Percentiles rank a stretch among this genome's conserved stretches.
These are phyloP conservation scores for Ruditapes philippinarum DNA, from an alignment of 1,140 invertebrate species.

Conservation along the genomic window DNA sequence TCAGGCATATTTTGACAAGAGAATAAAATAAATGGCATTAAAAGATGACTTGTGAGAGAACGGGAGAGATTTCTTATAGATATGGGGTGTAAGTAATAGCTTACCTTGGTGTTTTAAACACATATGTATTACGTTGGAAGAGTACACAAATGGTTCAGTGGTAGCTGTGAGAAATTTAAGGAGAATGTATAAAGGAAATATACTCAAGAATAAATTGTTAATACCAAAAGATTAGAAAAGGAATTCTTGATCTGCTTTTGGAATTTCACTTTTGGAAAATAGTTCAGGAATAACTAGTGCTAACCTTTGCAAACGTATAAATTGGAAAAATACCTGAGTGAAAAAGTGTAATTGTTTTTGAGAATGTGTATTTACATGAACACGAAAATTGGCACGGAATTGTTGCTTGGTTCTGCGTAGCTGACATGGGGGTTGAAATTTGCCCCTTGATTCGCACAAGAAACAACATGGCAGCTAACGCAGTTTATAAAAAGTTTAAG, in stretches of 20 bases:
- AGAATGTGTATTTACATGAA: slow-evolving; percentile 56
- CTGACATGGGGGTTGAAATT: slow-evolving; percentile 59
- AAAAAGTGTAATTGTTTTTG: slow-evolving; percentile 57
- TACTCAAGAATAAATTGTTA: not conserved
- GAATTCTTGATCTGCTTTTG: not conserved
- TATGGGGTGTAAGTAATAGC: not conserved
- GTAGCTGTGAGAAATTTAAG: not conserved
- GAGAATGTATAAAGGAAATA: not conserved
- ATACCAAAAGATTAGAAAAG: not conserved
- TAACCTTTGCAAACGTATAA: too few relatives aligned
- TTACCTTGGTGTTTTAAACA: not conserved
- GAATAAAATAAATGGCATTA: not conserved
- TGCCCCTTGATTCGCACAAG: slow-evolving; percentile 32
- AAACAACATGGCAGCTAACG: slow-evolving; percentile 63
- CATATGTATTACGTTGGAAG: slow-evolving; percentile 15
- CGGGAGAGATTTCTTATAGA: not conserved
- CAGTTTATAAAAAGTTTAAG: slow-evolving; percentile 66
- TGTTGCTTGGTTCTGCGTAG: slow-evolving; percentile 22
- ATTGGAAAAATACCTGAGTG: slow-evolving; percentile 26
- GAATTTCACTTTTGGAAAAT: too few relatives aligned
- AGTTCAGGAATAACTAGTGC: too few relatives aligned
- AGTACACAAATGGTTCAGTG: not conserved
- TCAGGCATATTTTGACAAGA: too few relatives aligned
- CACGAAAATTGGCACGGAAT: slow-evolving; percentile 44
- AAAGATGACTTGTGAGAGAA: not conserved